Evolutionary conservation across 2,113 vertebrate genomes (phyloP), one percentile per base, ranked within the genome.

Genomic region (Salminus brasiliensis): DNA sequence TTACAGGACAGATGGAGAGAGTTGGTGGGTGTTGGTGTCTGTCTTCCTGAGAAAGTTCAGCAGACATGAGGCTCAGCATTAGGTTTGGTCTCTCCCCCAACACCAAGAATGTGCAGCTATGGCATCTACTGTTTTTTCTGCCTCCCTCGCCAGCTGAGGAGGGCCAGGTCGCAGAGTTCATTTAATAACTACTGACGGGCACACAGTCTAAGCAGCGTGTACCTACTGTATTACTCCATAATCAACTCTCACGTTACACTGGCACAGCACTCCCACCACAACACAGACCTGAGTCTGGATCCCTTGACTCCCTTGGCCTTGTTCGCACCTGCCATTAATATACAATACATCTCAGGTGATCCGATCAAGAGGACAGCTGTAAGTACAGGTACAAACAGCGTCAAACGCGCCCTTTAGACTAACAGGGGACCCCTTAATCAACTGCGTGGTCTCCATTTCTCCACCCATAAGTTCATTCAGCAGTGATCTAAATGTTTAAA

Each of bases 101-200:
- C 74, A 74, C 27, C 18, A 89, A 85, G 84, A 89, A 89, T 89
- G 87, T 84, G 57, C 16, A 13, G 76, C 4, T 66, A 80, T 52
- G 81, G 6, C 41, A 73, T 43, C 72, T 83, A 76, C 80, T 18
- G 76, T 84, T 67, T 76, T 53, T 55, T 36, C 34, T 60, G n/a
- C 69, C 45, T 80, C 72, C 78, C 78, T 72, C 5, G 29, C 78
- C 47, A 72, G 74, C 55, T 34, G 81, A 74, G 72, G 62, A 59
- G 59, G 78, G 21, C 18, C 21, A 55, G 55, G 45, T 67, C 62
- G 52, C 21, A 11, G 59, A 1, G n/a, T 65, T 63, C 25, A 34
- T 52, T 45, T 65, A 47, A 60, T 62, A 49, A 75, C n/a, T 9
- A 16, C 29, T 57, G 29, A 21, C 5, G 30, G 39, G 57, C 47